These are phyloP conservation scores for Paragorgia papillata DNA, from an alignment of 92 coral and sea anemone genomes.

Conservation along the genomic window DNA sequence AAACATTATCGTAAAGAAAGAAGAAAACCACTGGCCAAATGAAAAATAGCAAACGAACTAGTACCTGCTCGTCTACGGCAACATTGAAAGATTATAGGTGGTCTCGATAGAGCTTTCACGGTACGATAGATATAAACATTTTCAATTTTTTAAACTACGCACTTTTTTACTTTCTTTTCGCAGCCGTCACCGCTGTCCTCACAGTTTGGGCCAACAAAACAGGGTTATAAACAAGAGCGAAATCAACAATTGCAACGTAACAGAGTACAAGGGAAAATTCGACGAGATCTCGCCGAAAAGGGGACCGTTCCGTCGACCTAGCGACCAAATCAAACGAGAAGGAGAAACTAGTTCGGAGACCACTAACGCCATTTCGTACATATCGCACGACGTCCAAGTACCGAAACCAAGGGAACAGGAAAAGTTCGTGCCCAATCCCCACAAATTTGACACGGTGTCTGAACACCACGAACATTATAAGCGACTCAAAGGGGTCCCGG, in stretches of 20 bases:
- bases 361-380: slow-evolving; percentile 70
- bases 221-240: slow-evolving; percentile 81
- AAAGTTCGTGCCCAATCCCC: slow-evolving; percentile 87
- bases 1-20: too few species aligned
- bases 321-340: slow-evolving; percentile 71
- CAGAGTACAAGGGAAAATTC: slow-evolving; percentile 77
- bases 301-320: slow-evolving; percentile 87
- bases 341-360: slow-evolving; percentile 75
- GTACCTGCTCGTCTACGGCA: too few species aligned
- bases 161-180: not conserved
- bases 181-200: slow-evolving; percentile 99
- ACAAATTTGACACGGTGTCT: slow-evolving; percentile 81
- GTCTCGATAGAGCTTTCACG: too few species aligned
- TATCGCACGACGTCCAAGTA: slow-evolving; percentile 69
- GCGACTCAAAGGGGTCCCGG: slow-evolving; percentile 71
- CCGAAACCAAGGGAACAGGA: slow-evolving; percentile 82
- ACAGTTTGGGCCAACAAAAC: slow-evolving; percentile 73
- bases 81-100: too few species aligned
- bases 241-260: slow-evolving; percentile 72
- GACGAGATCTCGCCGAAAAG: slow-evolving; percentile 68
- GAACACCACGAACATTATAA: slow-evolving; percentile 85
- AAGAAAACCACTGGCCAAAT: too few species aligned
- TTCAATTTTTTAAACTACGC: too few species aligned
- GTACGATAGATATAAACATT: too few species aligned
- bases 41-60: too few species aligned